A percentile compares a stretch with the other conserved stretches of the same genome.
These are phyloP conservation scores for Trematomus bernacchii DNA, from an alignment of 2,797 vertebrate species.

Conservation along the genomic window DNA sequence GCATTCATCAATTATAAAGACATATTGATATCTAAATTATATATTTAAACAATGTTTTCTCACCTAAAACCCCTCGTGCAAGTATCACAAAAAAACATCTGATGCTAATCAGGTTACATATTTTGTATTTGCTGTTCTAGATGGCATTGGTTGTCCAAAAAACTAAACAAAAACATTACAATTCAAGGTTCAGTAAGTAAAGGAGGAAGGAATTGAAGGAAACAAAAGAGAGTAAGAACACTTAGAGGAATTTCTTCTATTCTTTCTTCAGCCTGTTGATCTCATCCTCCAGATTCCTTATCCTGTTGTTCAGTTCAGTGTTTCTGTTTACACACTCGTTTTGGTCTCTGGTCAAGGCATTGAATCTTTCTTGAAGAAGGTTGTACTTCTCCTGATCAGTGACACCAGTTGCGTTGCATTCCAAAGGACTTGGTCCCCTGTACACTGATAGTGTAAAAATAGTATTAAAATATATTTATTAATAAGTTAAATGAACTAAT, in stretches of 20 bases:
- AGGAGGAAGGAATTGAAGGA: background rate
- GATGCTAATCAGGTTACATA: too few relatives aligned
- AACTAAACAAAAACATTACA: background rate
- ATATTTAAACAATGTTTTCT: background rate
- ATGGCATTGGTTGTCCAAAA: background rate
- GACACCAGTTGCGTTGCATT: slow-evolving; percentile 1
- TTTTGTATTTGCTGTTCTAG: background rate
- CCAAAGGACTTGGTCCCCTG: background rate
- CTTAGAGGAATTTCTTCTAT: slow-evolving; percentile 12
- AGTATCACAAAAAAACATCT: background rate
- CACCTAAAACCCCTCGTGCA: background rate
- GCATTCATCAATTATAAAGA: too few relatives aligned
- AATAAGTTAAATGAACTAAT: fast-evolving
- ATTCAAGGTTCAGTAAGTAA: background rate
- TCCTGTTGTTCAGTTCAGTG: background rate
- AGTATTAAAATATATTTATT: background rate
- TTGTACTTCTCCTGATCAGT: background rate
- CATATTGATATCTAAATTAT: too few relatives aligned
- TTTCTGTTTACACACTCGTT: slow-evolving; percentile 12
- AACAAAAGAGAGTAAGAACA: background rate
- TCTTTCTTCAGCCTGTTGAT: background rate
- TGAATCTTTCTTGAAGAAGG: slow-evolving; percentile 5
- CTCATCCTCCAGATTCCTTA: background rate
- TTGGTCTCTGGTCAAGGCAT: slow-evolving; percentile 32
- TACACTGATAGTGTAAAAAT: slow-evolving; percentile 10